Base-by-base conservation (phyloP, 2,113 vertebrate species). In the Poicephalus gulielmi region DNA sequence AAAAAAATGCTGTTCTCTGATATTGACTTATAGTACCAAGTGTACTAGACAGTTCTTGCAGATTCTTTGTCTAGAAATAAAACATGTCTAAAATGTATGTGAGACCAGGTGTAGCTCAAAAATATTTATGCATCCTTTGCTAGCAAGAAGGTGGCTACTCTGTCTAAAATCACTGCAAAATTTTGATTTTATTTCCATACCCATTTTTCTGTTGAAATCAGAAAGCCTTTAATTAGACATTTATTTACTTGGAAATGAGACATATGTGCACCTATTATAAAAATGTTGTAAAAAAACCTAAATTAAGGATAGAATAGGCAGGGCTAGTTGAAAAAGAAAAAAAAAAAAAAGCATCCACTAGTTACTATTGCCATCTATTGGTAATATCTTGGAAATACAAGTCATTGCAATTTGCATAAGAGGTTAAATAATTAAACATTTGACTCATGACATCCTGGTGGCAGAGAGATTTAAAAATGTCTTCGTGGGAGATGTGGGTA, bases 281-380 rank as follows among this genome's bases (percentile, higher is more conserved):
- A 71, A 66, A 39, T 28, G 24, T 52, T 75, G 17, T 44, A 57
- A 79, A 88, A 88, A 62, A 13, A 52, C 9, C 22, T 60, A 94
- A 88, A 86, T 53, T 70, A 53, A 11, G 39, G 15, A 41, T 46
- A 66, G 94, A 64, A 64, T 14, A 63, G 55, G 10, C 46, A 59
- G 16, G 10, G 11, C 19, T 19, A 25, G 0, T 0, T 2, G 28
- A 4, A 15, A 22, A 11, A 33, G 31, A 31, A 55, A 53, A 53
- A 52, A 53, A 55, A 31, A 4, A 13, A 39, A 86, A 87, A 50
- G 18, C 7, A 84, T 93, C 35, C 28, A 94, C 62, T 93, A 95
- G 81, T 75, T 96, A 8, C 73, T 95, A 75, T 57, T 91, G 88
- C 90, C 95, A 96, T 95, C 94, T 96, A 69, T 96, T 88, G 94